Conservation (phyloP, 2,113 vertebrate genomes). For the Cavia aperea region DNA sequence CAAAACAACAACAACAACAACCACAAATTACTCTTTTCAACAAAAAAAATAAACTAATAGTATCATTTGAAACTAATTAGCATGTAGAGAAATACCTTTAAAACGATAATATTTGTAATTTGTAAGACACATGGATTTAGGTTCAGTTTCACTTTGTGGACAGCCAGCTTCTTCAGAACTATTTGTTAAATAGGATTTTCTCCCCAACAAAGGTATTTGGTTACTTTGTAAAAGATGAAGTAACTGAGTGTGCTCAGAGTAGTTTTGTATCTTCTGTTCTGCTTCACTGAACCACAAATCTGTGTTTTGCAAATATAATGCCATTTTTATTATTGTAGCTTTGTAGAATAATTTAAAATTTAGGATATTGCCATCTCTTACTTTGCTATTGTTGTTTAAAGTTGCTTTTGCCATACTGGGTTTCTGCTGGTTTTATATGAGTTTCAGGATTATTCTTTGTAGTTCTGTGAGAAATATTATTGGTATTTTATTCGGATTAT, state of each 20-base stretch:
- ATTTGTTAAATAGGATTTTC: background rate
- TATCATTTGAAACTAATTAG: background rate
- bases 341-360: background rate
- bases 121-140: background rate
- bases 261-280: too few species aligned
- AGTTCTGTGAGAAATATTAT: background rate
- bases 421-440: background rate
- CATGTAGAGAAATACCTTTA: background rate
- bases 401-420: background rate
- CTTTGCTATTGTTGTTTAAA: background rate
- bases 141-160: background rate
- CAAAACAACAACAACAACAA: background rate
- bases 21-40: background rate
- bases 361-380: background rate
- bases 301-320: background rate
- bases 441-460: background rate
- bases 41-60: background rate
- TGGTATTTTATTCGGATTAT: background rate
- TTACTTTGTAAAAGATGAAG: background rate
- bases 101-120: background rate
- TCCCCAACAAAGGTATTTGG: background rate
- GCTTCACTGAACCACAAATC: background rate
- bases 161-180: background rate
- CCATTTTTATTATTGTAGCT: background rate
- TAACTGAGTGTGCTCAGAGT: background rate